Conservation (phyloP, 1,140 invertebrate species). For the Drosophila athabasca region DNA sequence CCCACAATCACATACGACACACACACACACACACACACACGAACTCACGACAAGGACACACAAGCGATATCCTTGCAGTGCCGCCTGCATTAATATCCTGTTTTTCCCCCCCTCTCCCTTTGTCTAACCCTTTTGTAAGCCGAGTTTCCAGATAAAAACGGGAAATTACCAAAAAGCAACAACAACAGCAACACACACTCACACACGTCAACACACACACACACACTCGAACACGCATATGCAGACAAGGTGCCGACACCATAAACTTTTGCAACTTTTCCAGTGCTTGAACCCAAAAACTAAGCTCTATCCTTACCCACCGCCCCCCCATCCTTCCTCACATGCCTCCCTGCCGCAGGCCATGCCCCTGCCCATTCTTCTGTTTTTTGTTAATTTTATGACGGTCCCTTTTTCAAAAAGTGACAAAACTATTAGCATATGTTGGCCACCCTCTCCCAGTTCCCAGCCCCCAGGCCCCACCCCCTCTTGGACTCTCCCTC, state of each 20-base stretch:
- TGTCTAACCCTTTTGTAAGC: background rate
- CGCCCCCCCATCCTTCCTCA: too few species aligned
- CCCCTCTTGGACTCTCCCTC: background rate
- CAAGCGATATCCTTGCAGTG: constrained; percentile 47
- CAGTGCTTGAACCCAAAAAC: constrained; percentile 33
- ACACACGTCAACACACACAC: background rate
- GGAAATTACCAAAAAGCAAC: constrained; percentile 47
- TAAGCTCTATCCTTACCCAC: background rate
- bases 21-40: constrained; percentile 22
- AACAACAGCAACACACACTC: constrained; percentile 7
- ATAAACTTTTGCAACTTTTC: constrained; percentile 56
- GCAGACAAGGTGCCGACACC: constrained; percentile 37
- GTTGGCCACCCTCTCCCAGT: background rate
- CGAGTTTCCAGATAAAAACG: constrained; percentile 41
- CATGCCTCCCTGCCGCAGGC: too few species aligned
- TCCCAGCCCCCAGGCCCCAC: background rate
- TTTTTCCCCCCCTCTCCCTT: background rate
- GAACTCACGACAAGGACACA: constrained; percentile 34
- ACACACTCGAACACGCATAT: background rate
- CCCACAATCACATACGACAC: constrained; percentile 15
- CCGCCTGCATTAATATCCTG: constrained; percentile 55
- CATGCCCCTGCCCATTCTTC: too few species aligned
- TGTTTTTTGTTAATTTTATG: constrained; percentile 47
- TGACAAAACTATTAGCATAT: constrained; percentile 63
- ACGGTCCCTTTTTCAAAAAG: constrained; percentile 44